phyloP scores from a whole-genome alignment of 2,113 vertebrate species.

The Malurus melanocephalus region DNA sequence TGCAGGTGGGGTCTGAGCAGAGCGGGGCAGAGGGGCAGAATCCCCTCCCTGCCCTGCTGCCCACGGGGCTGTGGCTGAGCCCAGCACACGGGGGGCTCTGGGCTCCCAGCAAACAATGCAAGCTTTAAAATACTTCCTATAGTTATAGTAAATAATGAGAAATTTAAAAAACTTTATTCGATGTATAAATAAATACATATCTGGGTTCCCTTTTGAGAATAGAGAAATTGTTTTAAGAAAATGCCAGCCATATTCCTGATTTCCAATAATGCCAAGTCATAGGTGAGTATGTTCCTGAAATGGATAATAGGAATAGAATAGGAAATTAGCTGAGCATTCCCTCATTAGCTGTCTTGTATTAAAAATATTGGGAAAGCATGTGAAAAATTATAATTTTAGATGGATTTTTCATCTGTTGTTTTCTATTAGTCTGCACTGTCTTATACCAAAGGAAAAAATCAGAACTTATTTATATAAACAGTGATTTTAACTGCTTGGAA shows the following conservation, averaged over 20 bases:
- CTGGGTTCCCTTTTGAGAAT: neutral
- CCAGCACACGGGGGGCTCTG: neutral
- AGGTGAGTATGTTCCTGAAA: neutral
- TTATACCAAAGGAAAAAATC: neutral
- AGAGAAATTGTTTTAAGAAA: neutral
- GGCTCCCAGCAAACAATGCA: accelerated
- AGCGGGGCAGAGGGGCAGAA: neutral
- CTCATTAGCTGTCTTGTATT: neutral
- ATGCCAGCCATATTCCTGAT: neutral
- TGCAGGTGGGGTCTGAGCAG: neutral
- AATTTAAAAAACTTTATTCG: neutral
- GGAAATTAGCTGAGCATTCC: neutral
- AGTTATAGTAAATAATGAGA: neutral
- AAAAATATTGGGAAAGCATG: neutral
- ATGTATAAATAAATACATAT: neutral
- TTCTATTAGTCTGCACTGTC: neutral
- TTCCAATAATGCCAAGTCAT: neutral
- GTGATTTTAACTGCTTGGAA: neutral
- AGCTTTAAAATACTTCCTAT: neutral
- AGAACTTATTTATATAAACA: neutral
- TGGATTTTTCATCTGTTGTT: neutral
- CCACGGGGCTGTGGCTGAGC: neutral
- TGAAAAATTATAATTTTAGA: neutral
- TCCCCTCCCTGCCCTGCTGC: neutral
- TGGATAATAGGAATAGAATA: neutral